Base-by-base conservation (phyloP, 2,888 invertebrate species). In the Lasioglossum marginatum region DNA sequence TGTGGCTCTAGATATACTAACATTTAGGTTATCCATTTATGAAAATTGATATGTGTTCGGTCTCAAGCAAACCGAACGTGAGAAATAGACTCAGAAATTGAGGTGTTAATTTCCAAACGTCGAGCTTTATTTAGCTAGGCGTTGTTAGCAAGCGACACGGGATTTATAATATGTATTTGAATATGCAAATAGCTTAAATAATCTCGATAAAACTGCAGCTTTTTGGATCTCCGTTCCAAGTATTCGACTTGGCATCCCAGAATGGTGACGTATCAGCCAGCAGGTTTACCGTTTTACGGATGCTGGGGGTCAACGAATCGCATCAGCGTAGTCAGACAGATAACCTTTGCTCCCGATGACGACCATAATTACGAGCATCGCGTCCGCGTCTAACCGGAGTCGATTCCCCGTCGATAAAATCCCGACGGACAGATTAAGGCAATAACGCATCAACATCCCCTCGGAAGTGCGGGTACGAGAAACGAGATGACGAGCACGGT, bases 341-440 rank as follows among this genome's bases (percentile, higher is more conserved):
- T 68, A 68, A 68, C 68, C 68, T 68, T 68, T 68, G 68, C 23
- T 68, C 68, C 68, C 37, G 34, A 68, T 37, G 68, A 68, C 68
- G 34, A 68, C 68, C 68, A 68, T 68, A 68, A 68, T 68, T 68
- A 37, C 68, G 68, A 37, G 34, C 68, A 34, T 12, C 37, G 68
- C 34, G 37, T 37, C 37, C 34, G 12, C 68, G 68, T 68, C 37
- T 68, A 68, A 23, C 68, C 68, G 23, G 23, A 37, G 34, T 68
- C 68, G 68, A 68, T 37, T 68, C 68, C 37, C 10, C 40, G 2
- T 70, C 40, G 70, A 70, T 70, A 40, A 70, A 70, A 40, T 57
- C 60, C 66, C 23, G 19, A 2, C 72, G 45, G 45, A 48, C 48
- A 23, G 72, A 45, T 45, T 31, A 31, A 45, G 27, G 45, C 48